Evolutionary conservation across 2,113 vertebrate genomes (phyloP), one percentile per base, ranked within the genome.

Genomic region (Daphoenositta chrysoptera): DNA sequence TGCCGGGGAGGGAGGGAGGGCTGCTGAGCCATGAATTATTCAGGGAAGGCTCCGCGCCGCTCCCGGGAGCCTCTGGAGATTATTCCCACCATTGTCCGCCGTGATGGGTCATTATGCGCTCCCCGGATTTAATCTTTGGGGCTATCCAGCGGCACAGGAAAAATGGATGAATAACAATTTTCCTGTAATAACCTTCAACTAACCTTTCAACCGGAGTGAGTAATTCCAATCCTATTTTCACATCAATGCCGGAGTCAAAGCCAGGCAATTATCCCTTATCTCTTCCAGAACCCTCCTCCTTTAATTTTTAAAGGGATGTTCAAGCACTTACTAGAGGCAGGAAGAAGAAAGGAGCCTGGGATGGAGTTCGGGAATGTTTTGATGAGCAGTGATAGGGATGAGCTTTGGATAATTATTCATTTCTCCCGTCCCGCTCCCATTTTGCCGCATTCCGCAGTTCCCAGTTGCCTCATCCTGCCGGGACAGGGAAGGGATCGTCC

Each of bases 71-170:
- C 99, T 98, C 99, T 84, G 90, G 98, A 98, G 99, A 98, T 97
- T 98, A 98, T 97, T 97, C 96, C 97, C 98, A 98, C 98, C 98
- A 99, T 99, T 99, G 99, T 99, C 99, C 98, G 98, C 98, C 98
- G 98, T 99, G 99, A 99, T 98, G 99, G 99, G 98, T 98, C 98
- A 99, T 99, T 99, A 99, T 99, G 98, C 98, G 98, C 98, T 98
- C 98, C 98, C 98, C 98, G 98, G 98, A 98, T 98, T 98, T 99
- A 98, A 98, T 98, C 98, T 99, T 98, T 98, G 97, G 98, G 98
- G 98, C 98, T 98, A 98, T 98, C 98, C 97, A 66, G 83, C 60
- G 70, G 83, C 97, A 96, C 91, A 92, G 97, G 95, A 95, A 97
- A 98, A 98, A 98, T 95, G 98, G 97, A 98, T 98, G 98, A 98